Conservation (phyloP, 2,797 vertebrate genomes). For the Neosilurus hyrtlii region DNA sequence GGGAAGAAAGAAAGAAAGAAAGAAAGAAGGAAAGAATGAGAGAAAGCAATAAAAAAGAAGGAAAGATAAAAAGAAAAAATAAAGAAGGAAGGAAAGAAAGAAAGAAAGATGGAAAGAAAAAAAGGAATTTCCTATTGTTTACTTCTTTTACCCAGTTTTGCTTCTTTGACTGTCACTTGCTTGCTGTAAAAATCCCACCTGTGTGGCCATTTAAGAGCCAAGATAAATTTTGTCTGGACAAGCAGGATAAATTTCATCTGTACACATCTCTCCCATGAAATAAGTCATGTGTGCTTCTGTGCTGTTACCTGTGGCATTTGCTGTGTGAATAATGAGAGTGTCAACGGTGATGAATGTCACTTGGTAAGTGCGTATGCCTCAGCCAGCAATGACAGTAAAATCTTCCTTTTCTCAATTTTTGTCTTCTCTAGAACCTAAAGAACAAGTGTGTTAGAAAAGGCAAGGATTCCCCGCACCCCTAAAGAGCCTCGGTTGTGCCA, state of each 20-base stretch:
- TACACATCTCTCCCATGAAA: conserved; percentile 15
- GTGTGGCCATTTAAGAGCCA: not conserved
- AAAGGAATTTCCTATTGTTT: not conserved
- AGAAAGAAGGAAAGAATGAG: no score
- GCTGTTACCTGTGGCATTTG: conserved; percentile 53
- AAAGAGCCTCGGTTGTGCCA: not conserved
- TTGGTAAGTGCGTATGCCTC: conserved; percentile 4
- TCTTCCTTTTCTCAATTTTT: not conserved
- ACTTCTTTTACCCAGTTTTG: not conserved
- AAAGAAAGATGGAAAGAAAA: not conserved
- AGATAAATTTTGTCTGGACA: conserved; percentile 15
- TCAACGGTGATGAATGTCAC: conserved; percentile 52
- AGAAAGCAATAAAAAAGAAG: no score
- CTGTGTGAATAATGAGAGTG: conserved; percentile 46
- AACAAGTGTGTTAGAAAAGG: not conserved
- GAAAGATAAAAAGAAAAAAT: no score
- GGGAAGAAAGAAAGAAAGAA: no score
- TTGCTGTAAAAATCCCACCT: not conserved
- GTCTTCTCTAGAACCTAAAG: conserved; percentile 2
- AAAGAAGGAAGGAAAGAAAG: no score
- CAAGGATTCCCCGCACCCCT: conserved; percentile 4
- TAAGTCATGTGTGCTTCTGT: conserved; percentile 26
- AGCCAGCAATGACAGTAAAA: conserved; percentile 21
- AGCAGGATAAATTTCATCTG: conserved; percentile 26
- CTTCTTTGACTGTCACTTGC: conserved; percentile 15